Conservation (phyloP, 2,113 vertebrate species). For the Dasyurus viverrinus region DNA sequence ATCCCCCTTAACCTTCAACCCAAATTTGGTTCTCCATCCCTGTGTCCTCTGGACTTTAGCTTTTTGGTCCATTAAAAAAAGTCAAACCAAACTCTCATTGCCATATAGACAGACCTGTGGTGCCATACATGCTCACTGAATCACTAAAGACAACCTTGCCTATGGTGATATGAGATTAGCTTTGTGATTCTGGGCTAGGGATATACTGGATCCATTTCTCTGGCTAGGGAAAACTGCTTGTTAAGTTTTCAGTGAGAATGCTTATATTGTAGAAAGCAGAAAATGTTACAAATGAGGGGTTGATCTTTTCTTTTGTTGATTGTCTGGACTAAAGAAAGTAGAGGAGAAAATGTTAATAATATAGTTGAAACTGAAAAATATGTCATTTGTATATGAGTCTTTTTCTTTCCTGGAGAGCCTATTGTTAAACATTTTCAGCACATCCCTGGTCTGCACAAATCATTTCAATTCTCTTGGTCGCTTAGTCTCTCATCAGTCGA, state of each 20-base stretch:
- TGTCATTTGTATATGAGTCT: not conserved
- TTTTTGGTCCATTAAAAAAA: not conserved
- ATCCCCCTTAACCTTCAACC: not conserved
- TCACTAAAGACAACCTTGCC: not conserved
- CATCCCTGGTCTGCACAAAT: not conserved
- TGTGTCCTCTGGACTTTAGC: not conserved
- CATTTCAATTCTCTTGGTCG: not conserved
- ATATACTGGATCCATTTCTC: not conserved
- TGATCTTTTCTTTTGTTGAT: not conserved
- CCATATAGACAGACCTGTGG: not conserved
- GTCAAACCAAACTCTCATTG: not conserved
- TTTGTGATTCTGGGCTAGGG: not conserved
- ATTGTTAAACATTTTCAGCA: not conserved
- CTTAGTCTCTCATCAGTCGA: not conserved
- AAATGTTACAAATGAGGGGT: not conserved
- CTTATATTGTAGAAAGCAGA: not conserved
- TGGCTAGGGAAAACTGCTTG: not conserved
- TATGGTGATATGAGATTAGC: not conserved
- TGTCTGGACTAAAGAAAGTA: not conserved
- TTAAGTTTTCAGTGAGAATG: not conserved
- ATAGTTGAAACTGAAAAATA: not conserved
- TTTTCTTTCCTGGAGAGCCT: not conserved
- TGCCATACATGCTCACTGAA: not conserved
- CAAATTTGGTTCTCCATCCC: not conserved
- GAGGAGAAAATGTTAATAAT: not conserved